Evolutionary conservation across 53 echinoderm and acorn worm species (phyloP), one percentile per base, ranked within the genome.

Genomic region (Luidia sarsii): DNA sequence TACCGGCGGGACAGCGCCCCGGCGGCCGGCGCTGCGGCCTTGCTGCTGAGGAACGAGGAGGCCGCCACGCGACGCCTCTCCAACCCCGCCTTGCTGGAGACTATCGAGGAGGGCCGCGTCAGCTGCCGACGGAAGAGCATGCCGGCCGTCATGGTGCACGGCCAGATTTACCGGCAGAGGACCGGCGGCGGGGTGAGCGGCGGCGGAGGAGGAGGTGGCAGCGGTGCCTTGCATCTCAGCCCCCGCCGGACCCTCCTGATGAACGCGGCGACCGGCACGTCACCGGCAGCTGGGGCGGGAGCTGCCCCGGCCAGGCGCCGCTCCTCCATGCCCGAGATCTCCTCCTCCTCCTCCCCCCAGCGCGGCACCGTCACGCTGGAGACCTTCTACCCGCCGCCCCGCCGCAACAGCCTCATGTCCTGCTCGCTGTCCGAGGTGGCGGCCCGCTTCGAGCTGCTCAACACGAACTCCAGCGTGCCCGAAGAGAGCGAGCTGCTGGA

Each of bases 391-490:
- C 77, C 77, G 18, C 77, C 77, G 16, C 77, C 77, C 15, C 45
- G 77, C 20, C 59, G 77, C n/a, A 77, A 77, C 60, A 77, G 77
- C 45, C 77, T 77, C 59, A 60, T 77, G 77, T 59, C 77, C 16
- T 77, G 77, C 61, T 77, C 77, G 22, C 20, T 77, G 20, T 33
- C 77, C 21, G 77, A 77, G 77, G 77, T 77, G n/a, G 77, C 77
- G 21, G 43, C 77, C 29, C 77, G 77, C 3, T 77, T 77, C 60
- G 77, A 77, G 77, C 28, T 77, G 60, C 61, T 77, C n/a, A 77
- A 77, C 61, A 77, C 77, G 19, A 35, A 45, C 32, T 77, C 77
- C 0, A 33, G 59, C 18, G 77, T 77, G 2, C 77, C 77, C 3
- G 77, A 77, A 29, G 77, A 77, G 20, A 77, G 20, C 25, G 77